A percentile compares a stretch with the other conserved stretches of the same genome.
Evolutionary conservation across 2,797 vertebrate species (phyloP).

Genomic region (Acanthurus leucopareius): DNA sequence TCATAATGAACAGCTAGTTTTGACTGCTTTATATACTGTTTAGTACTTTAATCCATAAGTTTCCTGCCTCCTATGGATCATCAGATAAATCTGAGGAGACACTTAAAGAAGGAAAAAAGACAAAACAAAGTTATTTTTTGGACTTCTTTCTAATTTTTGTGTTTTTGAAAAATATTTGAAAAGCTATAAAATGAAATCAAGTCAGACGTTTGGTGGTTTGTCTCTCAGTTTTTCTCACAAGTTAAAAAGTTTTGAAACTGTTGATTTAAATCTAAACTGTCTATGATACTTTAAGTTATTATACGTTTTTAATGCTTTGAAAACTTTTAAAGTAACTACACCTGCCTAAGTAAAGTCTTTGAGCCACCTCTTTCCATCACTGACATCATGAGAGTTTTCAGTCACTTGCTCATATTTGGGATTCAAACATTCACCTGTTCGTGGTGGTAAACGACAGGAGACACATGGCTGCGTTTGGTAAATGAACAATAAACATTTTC

Average conservation of each 20-base stretch:
- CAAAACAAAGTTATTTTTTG: background rate
- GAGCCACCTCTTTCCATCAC: background rate
- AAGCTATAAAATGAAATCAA: no score
- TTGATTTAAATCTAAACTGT: no score
- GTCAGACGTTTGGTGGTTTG: no score
- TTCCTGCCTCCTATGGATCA: no score
- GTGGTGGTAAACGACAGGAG: background rate
- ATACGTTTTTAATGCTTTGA: no score
- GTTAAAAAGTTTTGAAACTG: no score
- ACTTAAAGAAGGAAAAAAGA: background rate
- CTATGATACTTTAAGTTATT: no score
- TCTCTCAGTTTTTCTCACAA: background rate
- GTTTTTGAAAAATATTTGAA: no score
- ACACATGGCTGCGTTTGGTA: background rate
- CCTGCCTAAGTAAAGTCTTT: background rate
- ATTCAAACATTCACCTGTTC: background rate
- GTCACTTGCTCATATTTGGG: background rate
- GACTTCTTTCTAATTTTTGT: background rate
- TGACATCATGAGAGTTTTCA: background rate
- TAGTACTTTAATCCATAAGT: background rate
- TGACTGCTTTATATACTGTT: background rate
- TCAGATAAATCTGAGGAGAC: no score
- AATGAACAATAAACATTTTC: constrained; percentile 33
- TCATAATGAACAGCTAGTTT: no score
- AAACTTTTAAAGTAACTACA: no score